Base-by-base conservation (phyloP, 1,140 invertebrate genomes). In the Samia ricini region DNA sequence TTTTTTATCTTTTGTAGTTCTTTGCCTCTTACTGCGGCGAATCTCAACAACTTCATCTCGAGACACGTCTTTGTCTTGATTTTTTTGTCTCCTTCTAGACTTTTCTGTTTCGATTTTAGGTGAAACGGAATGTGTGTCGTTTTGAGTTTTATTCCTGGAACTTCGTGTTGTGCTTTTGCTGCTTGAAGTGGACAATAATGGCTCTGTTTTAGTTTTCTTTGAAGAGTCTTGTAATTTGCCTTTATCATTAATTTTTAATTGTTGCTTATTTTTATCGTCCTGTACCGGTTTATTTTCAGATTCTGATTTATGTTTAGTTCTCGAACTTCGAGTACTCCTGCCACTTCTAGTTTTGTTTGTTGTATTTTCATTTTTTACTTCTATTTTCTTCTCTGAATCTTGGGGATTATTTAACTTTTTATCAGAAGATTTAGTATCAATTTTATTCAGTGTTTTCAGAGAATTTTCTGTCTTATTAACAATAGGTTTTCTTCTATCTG, bases 11-110 rank as follows among this genome's bases (percentile, higher is more conserved):
- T 74, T 73, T 1, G 51, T 29, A 33, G 49, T 64, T 33, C 50
- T 76, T 18, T 76, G 71, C 51, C 77, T 63, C 60, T 56, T 78
- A 66, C 77, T 83, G 56, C 76, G 68, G 36, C 75, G 72, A 19
- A 76, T 48, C 68, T 76, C 71, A 50, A 61, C 66, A 61, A 75
- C 74, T 23, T 55, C 56, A 19, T 57, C 33, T 49, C 21, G 2
- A 42, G 48, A 18, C 15, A 62, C 33, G 20, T 49, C 21, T 42
- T 63, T 24, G 26, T 67, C 22, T 22, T 29, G 29, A 19, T 26
- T 21, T 64, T 63, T 64, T 15, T 56, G 26, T 64, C 19, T 60
- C 29, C 12, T 4, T 42, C 3, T 15, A 15, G 4, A 42, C 15
- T 36, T 54, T 70, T 57, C 21, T 33, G 4, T 29, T 29, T 60